phyloP scores from a whole-genome alignment of 2,888 invertebrate genomes.

The Drosophila peninsularis region DNA sequence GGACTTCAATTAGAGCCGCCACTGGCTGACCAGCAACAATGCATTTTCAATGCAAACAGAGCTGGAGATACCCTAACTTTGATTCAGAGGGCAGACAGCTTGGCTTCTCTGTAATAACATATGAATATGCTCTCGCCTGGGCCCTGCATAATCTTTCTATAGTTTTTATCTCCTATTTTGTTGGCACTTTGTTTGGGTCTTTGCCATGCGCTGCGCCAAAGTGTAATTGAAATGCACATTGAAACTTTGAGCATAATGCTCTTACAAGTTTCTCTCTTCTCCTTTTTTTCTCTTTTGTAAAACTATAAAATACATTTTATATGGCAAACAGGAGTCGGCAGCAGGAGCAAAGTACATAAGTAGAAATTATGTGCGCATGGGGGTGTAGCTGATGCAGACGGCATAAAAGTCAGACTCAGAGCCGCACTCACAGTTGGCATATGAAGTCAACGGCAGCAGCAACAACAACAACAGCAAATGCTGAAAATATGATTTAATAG shows the following conservation, averaged over 20 bases:
- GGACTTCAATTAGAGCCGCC: slow-evolving; percentile 56
- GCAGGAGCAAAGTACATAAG: slow-evolving; percentile 61
- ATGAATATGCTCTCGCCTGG: slow-evolving; percentile 1
- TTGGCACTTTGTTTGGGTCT: slow-evolving; percentile 34
- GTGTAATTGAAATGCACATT: slow-evolving; percentile 74
- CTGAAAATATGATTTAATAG: slow-evolving; percentile 73
- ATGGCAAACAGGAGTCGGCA: slow-evolving; percentile 23
- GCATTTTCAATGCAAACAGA: slow-evolving; percentile 23
- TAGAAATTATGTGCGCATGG: slow-evolving; percentile 72
- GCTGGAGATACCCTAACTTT: not conserved
- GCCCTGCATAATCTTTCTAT: slow-evolving; percentile 15
- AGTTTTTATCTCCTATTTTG: slow-evolving; percentile 44
- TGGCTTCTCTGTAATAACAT: not conserved
- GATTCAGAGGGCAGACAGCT: no score
- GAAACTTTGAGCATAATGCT: slow-evolving; percentile 73
- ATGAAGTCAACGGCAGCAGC: slow-evolving; percentile 28
- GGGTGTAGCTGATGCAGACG: slow-evolving; percentile 62
- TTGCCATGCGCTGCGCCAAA: slow-evolving; percentile 51
- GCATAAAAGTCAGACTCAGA: slow-evolving; percentile 64
- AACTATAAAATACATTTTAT: slow-evolving; percentile 72
- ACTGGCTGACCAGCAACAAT: slow-evolving; percentile 42
- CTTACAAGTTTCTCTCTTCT: slow-evolving; percentile 55
- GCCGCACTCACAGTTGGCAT: slow-evolving; percentile 26
- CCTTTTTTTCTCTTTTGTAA: slow-evolving; percentile 31
- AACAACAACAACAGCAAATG: slow-evolving; percentile 22